Conservation (phyloP, 2,113 vertebrate genomes). For the Brachyistius frenatus region DNA sequence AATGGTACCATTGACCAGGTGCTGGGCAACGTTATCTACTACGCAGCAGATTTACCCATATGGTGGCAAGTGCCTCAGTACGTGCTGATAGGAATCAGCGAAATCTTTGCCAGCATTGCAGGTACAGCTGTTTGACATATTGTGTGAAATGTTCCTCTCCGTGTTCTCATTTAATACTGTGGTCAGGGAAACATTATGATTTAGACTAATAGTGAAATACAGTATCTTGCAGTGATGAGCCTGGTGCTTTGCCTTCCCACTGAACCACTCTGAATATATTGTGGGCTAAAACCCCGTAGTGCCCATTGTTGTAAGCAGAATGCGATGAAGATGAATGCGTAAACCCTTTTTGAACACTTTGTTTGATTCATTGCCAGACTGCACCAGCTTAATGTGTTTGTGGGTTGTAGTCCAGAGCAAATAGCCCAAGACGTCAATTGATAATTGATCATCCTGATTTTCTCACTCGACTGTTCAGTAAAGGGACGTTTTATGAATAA, state of each 20-base stretch:
- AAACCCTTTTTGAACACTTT: constrained; percentile 51
- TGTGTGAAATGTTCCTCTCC: constrained; percentile 16
- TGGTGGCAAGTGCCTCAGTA: constrained; percentile 99
- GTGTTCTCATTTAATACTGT: constrained; percentile 27
- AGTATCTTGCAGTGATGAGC: constrained; percentile 15
- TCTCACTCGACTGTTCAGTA: constrained; percentile 40
- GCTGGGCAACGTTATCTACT: constrained; percentile 89
- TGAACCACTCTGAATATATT: constrained; percentile 15
- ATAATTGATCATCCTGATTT: constrained; percentile 65
- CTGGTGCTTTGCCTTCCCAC: constrained; percentile 9
- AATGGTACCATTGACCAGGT: constrained; percentile 88
- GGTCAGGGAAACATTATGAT: constrained; percentile 25
- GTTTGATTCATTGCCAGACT: constrained; percentile 55
- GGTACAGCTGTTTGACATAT: constrained; percentile 83
- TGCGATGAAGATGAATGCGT: constrained; percentile 46
- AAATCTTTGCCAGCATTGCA: constrained; percentile 98
- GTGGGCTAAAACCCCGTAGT: constrained; percentile 6
- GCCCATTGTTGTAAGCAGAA: constrained; percentile 24
- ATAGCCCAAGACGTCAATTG: constrained; percentile 37
- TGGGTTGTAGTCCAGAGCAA: constrained; percentile 54
- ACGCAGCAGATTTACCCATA: constrained; percentile 92
- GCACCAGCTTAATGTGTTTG: constrained; percentile 48
- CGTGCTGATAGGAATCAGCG: constrained; percentile 96
- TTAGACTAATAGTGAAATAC: constrained; percentile 19
- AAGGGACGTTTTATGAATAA: constrained; percentile 51